Conservation (phyloP, 2,888 invertebrate genomes). For the Ectemnius cavifrons region DNA sequence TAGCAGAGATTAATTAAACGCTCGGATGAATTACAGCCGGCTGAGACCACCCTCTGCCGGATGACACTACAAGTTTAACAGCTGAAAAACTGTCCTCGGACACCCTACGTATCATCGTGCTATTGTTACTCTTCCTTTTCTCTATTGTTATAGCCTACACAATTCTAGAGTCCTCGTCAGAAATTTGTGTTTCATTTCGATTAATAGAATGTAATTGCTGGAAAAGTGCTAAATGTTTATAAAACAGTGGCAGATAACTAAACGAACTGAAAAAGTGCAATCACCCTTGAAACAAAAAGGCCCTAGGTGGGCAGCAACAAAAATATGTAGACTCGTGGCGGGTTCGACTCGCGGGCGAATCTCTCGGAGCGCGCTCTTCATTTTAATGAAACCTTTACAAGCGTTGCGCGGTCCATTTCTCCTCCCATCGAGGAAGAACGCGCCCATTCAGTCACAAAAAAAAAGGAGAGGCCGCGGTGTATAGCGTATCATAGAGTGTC, state of each 20-base stretch:
- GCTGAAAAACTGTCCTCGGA: slow-evolving; percentile 59
- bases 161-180: slow-evolving; percentile 49
- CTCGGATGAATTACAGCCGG: slow-evolving; percentile 70
- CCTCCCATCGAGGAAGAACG: slow-evolving; percentile 23
- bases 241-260: too few species aligned
- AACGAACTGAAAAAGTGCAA: background rate
- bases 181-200: slow-evolving; percentile 18
- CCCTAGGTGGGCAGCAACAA: slow-evolving; percentile 10
- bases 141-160: slow-evolving; percentile 43
- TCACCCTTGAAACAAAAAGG: background rate
- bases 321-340: slow-evolving; percentile 2
- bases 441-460: slow-evolving; percentile 44
- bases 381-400: slow-evolving; percentile 48
- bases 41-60: slow-evolving; percentile 50
- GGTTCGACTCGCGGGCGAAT: slow-evolving; percentile 21
- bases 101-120: background rate
- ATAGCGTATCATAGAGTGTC: slow-evolving; percentile 39
- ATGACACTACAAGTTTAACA: slow-evolving; percentile 73
- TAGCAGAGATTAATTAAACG: slow-evolving; percentile 74
- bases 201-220: background rate
- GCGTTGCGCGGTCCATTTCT: slow-evolving; percentile 53
- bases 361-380: slow-evolving; percentile 4
- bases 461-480: slow-evolving; percentile 14
- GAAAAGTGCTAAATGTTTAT: background rate
- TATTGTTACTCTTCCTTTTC: slow-evolving; percentile 9